These are phyloP conservation scores for cattle (Bos taurus) DNA, from an alignment of 2,113 vertebrate species.

Conservation along the genomic window ARS-UCD2.0 NC_037329.1:49628501-49629000, in stretches of 20 bases:
- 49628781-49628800: neutral
- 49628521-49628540: too few relatives aligned
- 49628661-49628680: neutral
- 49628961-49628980: neutral
- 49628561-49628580: too few relatives aligned
- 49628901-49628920: neutral
- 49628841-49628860: neutral
- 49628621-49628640: neutral
- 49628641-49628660: neutral
- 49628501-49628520: too few relatives aligned
- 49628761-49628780: neutral
- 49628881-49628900: neutral
- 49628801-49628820: neutral
- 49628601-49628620: neutral
- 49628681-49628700: rapidly evolving
- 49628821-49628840: neutral
- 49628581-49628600: too few relatives aligned
- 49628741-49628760: neutral
- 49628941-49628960: neutral
- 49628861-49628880: neutral
- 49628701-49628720: neutral
- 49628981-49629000: neutral
- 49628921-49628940: neutral
- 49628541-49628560: too few relatives aligned
- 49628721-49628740: neutral